These are phyloP conservation scores for Cyprinus carpio DNA, from an alignment of 2,113 vertebrate species.

Conservation along the genomic window DNA sequence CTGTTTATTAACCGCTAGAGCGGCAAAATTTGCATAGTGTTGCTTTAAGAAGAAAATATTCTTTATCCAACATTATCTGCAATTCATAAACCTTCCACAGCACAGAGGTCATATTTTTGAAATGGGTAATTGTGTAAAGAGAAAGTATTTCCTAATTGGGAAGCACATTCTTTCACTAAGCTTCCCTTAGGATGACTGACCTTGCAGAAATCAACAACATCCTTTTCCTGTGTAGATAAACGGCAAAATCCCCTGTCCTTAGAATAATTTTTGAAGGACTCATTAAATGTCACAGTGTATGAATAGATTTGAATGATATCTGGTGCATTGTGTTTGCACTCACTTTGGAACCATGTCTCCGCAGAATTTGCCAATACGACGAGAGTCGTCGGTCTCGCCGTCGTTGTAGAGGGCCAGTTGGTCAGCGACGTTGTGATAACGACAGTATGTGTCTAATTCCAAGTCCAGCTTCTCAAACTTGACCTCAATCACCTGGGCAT, in stretches of 20 bases:
- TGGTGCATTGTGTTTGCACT: conserved; percentile 52
- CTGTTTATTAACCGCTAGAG: too few relatives aligned
- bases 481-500: conserved; percentile 80
- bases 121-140: not conserved
- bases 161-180: not conserved
- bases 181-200: not conserved
- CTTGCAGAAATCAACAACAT: not conserved
- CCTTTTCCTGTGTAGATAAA: conserved; percentile 25
- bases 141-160: conserved; percentile 18
- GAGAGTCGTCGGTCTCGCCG: conserved; percentile 77
- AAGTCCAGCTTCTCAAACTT: conserved; percentile 87
- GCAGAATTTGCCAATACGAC: conserved; percentile 86
- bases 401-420: conserved; percentile 87
- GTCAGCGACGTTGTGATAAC: conserved; percentile 91
- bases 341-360: conserved; percentile 81
- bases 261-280: not conserved
- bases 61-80: not conserved
- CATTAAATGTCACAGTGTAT: not conserved
- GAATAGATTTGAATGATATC: conserved; percentile 8
- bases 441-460: conserved; percentile 85
- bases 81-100: not conserved
- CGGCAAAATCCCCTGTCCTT: not conserved
- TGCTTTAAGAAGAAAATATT: not conserved
- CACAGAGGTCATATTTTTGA: not conserved
- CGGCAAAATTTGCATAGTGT: too few relatives aligned